These are phyloP conservation scores for Psophia crepitans DNA, from an alignment of 2,113 vertebrate genomes.

Conservation along the genomic window DNA sequence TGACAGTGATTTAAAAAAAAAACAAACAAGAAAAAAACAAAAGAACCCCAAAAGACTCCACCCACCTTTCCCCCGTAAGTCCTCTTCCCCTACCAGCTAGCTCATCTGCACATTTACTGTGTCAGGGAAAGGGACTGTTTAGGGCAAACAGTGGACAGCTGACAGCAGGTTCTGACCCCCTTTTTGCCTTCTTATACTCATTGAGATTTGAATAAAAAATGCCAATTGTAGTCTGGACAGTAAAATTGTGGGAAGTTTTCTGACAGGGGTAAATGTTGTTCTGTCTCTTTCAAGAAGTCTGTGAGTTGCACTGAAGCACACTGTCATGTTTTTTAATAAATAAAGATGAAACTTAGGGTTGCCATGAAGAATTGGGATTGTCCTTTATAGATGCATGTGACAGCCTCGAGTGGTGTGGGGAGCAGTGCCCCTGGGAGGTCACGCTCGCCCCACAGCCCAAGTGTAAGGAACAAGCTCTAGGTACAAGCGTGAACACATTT, in stretches of 20 bases:
- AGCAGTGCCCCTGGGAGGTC: neutral
- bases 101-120: neutral
- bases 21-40: neutral
- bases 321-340: neutral
- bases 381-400: neutral
- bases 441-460: neutral
- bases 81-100: neutral
- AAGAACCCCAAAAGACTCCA: neutral
- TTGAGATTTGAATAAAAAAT: neutral
- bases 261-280: neutral
- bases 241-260: neutral
- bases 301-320: neutral
- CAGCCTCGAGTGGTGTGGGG: neutral
- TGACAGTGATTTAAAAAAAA: neutral
- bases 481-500: rapidly evolving
- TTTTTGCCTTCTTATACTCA: neutral
- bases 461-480: neutral
- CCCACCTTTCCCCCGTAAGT: neutral
- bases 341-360: neutral
- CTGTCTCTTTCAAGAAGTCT: neutral
- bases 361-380: rapidly evolving
- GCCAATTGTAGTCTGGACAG: neutral
- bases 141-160: neutral
- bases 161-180: neutral
- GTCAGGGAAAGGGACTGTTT: neutral